Base-by-base conservation (phyloP, 2,113 vertebrate genomes). In the Xiphorhynchus elegans region DNA sequence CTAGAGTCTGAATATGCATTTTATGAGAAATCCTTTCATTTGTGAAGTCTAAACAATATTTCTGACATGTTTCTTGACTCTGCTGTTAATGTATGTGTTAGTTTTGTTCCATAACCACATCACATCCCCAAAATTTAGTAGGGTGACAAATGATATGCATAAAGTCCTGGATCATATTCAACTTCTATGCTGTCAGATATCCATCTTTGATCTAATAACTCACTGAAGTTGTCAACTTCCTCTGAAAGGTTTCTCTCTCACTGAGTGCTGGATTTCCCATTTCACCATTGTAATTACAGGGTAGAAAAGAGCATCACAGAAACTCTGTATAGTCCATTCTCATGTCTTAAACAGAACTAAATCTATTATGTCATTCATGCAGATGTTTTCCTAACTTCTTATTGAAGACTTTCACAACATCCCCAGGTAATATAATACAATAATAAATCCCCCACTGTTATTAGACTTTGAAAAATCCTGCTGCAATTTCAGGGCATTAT, bases 371-470 rank as follows among this genome's bases (percentile, higher is more conserved):
- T 85, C 55, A 62, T 74, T 70, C n/a, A 29, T 74, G 33, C 40
- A 93, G 70, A 62, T 93, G 39, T 88, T 93, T 94, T 44, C 55
- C 9, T 76, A 77, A 90, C 13, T 74, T 86, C 46, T 80, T 81
- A 55, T 8, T 68, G 84, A 91, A 87, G 47, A 82, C 12, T 91
- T 78, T 78, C 69, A 79, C 31, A 84, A 33, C 24, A 47, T 86
- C 52, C 13, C 33, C 42, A 50, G 59, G 75, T 67, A 83, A 59
- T 31, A 50, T 8, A 86, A 63, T 25, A 59, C n/a, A 79, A 39
- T 47, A 85, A 82, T 52, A 93, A 91, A 82, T 60, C 24, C 40
- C 14, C 3, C 72, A 79, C 20, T 78, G 33, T 8, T 67, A 25
- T 59, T 60, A 87, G 60, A 68, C 26, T 72, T 60, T 25, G 12